phyloP scores from a whole-genome alignment of 2,113 vertebrate species.

The Etia nguti region DNA sequence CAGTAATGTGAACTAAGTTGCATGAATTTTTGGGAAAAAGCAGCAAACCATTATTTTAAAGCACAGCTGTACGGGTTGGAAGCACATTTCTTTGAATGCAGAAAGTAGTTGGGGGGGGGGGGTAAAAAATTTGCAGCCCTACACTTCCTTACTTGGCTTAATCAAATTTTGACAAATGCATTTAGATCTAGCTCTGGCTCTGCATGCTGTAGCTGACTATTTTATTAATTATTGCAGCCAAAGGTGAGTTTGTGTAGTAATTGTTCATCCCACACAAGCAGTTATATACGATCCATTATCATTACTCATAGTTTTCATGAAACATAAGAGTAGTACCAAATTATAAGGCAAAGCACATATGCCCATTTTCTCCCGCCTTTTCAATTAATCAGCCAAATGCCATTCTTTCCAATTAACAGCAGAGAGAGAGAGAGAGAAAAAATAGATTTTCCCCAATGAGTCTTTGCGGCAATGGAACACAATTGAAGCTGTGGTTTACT shows the following conservation, averaged over 20 bases:
- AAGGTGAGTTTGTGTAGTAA: not conserved
- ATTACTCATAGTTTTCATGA: not conserved
- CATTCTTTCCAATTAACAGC: not conserved
- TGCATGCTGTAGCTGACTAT: not conserved
- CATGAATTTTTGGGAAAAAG: fast-evolving
- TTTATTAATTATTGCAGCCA: not conserved
- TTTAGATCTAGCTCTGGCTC: not conserved
- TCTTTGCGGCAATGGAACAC: fast-evolving
- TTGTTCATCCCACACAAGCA: not conserved
- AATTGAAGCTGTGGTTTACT: not conserved
- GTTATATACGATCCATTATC: not conserved
- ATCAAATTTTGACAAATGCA: not conserved
- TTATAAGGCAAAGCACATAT: not conserved
- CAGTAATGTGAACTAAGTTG: not conserved
- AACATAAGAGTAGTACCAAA: not conserved
- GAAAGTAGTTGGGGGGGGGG: not conserved
- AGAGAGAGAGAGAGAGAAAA: not conserved
- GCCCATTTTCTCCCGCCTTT: not conserved
- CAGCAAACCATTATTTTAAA: not conserved
- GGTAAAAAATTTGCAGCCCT: not conserved
- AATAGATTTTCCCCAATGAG: not conserved
- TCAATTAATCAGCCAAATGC: not conserved
- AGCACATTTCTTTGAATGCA: not conserved
- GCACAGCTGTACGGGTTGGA: not conserved
- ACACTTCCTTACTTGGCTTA: not conserved